Conservation (phyloP, 2,113 vertebrate genomes). For the Labrus mixtus region DNA sequence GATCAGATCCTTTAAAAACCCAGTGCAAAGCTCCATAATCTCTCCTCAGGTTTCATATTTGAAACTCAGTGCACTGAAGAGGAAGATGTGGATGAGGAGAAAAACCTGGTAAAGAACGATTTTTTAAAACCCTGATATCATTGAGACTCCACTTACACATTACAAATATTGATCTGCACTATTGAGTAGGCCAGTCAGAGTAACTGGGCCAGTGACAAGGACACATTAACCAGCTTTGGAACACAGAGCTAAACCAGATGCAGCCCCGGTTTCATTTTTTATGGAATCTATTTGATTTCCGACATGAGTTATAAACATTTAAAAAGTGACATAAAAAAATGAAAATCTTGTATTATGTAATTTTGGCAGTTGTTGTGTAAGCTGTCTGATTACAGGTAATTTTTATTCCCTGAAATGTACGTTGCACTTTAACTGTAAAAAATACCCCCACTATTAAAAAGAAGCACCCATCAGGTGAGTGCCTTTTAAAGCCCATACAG, state of each 20-base stretch:
- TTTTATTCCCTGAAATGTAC: conserved; percentile 23
- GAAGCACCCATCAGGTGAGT: conserved; percentile 39
- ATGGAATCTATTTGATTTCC: not conserved
- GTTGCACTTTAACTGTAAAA: conserved; percentile 23
- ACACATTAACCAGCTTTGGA: conserved; percentile 11
- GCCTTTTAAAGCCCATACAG: conserved; percentile 27
- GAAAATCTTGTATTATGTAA: conserved; percentile 24
- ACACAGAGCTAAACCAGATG: not conserved
- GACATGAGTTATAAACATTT: not conserved
- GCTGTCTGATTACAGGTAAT: conserved; percentile 22
- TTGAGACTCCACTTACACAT: conserved; percentile 32
- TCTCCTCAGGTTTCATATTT: not conserved
- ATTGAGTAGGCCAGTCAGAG: conserved; percentile 29
- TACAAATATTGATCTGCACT: conserved; percentile 45
- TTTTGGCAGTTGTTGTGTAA: not conserved
- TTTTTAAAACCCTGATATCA: conserved; percentile 38
- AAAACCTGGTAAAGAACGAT: conserved; percentile 15
- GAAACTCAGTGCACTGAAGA: not conserved
- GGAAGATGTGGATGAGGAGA: conserved; percentile 1
- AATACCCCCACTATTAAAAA: conserved; percentile 51
- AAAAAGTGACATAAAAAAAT: not conserved
- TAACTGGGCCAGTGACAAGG: conserved; percentile 31
- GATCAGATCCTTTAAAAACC: not conserved
- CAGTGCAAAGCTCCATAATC: not conserved
- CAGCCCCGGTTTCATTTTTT: not conserved